phyloP scores from a whole-genome alignment of 2,797 vertebrate genomes.

The Microchirus variegatus region DNA sequence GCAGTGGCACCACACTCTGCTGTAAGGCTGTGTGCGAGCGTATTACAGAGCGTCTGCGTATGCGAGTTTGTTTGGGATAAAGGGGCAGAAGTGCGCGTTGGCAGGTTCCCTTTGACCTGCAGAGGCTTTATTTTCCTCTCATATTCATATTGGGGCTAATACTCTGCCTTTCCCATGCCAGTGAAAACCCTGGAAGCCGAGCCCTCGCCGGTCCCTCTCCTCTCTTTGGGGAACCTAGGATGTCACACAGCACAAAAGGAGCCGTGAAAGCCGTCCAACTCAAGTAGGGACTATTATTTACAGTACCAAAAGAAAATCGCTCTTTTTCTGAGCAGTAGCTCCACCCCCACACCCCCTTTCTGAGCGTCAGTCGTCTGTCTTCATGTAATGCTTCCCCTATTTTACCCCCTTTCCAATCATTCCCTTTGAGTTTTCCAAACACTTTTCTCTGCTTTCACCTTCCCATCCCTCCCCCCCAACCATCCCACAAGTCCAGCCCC shows the following conservation, averaged over 20 bases:
- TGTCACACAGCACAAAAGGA: constrained; percentile 77
- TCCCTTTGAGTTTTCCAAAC: constrained; percentile 45
- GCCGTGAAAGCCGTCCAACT: constrained; percentile 79
- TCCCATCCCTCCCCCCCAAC: constrained; percentile 7
- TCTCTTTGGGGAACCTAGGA: constrained; percentile 77
- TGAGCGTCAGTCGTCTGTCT: constrained; percentile 61
- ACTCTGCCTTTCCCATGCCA: constrained; percentile 72
- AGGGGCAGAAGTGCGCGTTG: constrained; percentile 63
- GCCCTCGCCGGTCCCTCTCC: constrained; percentile 54
- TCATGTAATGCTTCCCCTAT: constrained; percentile 54
- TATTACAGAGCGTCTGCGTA: constrained; percentile 18
- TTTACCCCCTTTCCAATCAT: constrained; percentile 51
- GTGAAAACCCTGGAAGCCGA: constrained; percentile 68
- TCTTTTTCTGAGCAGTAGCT: constrained; percentile 44
- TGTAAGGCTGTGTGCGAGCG: constrained; percentile 5
- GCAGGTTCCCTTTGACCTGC: constrained; percentile 73
- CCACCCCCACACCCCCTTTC: constrained; percentile 9
- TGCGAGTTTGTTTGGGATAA: constrained; percentile 56
- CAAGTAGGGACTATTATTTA: constrained; percentile 82
- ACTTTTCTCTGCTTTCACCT: constrained; percentile 28
- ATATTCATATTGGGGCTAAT: constrained; percentile 75
- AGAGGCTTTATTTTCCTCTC: constrained; percentile 66
- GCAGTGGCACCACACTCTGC: neutral
- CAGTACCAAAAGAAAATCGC: constrained; percentile 77
- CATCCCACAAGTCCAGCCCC: neutral